Conservation (phyloP, 2,888 invertebrate genomes). For the Isotomurus palustris region DNA sequence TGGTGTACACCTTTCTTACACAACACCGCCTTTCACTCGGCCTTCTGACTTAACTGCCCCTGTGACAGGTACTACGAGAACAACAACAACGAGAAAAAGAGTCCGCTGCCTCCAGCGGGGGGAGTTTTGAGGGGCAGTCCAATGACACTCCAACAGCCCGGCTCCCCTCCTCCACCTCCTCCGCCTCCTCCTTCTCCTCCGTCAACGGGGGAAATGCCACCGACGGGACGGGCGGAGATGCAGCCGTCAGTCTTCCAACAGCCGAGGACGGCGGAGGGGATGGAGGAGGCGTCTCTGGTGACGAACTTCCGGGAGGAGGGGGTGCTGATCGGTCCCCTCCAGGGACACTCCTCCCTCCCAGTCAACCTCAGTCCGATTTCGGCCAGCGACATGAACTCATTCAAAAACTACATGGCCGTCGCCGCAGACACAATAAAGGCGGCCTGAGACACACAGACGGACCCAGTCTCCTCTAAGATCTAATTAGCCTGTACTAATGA, state of each 20-base stretch:
- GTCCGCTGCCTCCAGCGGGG: not conserved
- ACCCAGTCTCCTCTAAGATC: no score
- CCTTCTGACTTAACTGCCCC: not conserved
- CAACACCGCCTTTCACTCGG: not conserved
- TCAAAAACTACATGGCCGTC: constrained; percentile 6
- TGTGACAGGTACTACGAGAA: constrained; percentile 21
- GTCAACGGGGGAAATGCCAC: no score
- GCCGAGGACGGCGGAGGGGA: no score
- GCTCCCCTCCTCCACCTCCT: not conserved
- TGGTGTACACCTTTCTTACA: not conserved
- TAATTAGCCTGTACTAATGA: not conserved
- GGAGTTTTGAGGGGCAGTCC: not conserved
- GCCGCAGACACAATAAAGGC: constrained; percentile 2
- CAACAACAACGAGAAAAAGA: not conserved
- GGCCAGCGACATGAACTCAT: not conserved
- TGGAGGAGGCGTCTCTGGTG: no score
- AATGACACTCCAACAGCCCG: not conserved
- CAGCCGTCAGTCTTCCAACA: no score
- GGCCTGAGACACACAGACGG: not conserved
- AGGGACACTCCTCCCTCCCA: not conserved
- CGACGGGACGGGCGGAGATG: no score
- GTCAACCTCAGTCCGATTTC: not conserved
- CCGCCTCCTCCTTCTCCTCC: not conserved
- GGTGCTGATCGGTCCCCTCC: not conserved
- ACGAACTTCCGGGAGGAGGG: no score